Conservation (phyloP, 2,113 vertebrate species). For the Electrona antarctica region DNA sequence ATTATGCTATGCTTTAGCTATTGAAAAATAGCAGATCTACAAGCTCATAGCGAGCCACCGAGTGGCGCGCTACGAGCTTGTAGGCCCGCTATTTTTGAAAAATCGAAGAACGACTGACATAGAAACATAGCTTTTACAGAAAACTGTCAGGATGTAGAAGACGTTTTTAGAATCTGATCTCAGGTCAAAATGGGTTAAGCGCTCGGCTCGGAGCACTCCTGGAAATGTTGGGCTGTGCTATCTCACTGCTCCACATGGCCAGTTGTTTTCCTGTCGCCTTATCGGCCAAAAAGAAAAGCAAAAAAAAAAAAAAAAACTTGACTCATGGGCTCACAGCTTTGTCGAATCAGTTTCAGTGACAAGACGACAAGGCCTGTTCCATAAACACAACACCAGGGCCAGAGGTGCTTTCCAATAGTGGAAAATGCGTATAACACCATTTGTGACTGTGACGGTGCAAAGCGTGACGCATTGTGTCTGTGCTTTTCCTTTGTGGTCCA, state of each 20-base stretch:
- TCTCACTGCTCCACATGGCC: conserved; percentile 72
- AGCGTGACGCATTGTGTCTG: too few species aligned
- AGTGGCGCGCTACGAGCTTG: too few species aligned
- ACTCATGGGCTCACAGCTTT: conserved; percentile 62
- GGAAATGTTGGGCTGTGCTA: conserved; percentile 65
- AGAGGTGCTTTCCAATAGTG: conserved; percentile 58
- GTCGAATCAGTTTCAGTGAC: conserved; percentile 64
- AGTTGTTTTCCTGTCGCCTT: conserved; percentile 72
- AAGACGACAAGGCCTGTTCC: conserved; percentile 61
- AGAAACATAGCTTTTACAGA: too few species aligned
- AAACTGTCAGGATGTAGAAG: too few species aligned
- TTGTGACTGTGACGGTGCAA: background rate
- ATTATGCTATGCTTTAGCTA: too few species aligned
- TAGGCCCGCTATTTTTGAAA: too few species aligned
- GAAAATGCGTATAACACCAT: conserved; percentile 39
- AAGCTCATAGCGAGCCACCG: too few species aligned
- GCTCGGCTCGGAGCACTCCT: conserved; percentile 47
- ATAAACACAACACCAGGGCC: conserved; percentile 54
- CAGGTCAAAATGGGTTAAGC: too few species aligned
- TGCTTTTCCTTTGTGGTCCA: too few species aligned
- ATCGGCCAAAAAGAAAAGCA: conserved; percentile 38
- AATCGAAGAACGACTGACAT: too few species aligned
- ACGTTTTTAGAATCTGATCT: too few species aligned
- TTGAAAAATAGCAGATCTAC: too few species aligned
- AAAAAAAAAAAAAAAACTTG: conserved; percentile 29